Conservation (phyloP, 1,140 invertebrate species). For the Anastrepha obliqua region DNA sequence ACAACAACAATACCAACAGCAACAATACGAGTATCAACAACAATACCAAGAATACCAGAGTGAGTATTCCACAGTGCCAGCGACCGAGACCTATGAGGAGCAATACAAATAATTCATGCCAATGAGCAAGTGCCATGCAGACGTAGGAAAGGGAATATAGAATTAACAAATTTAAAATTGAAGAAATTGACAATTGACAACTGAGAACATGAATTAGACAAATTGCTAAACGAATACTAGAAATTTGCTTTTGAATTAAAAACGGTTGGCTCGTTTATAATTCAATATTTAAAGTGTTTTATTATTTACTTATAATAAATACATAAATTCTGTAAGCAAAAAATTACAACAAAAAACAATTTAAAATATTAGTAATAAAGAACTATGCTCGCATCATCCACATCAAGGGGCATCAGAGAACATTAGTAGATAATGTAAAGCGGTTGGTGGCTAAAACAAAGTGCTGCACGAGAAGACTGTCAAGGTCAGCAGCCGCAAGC, state of each 20-base stretch:
- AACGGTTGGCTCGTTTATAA: conserved; percentile 28
- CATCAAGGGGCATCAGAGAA: neutral
- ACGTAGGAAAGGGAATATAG: neutral
- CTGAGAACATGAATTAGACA: neutral
- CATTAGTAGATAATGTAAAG: neutral
- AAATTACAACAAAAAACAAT: neutral
- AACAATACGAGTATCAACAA: conserved; percentile 22
- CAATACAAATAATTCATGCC: neutral
- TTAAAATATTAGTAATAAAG: conserved; percentile 5
- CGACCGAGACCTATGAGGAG: neutral
- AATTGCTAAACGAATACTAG: neutral
- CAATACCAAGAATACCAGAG: conserved; percentile 21
- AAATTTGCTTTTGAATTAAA: neutral
- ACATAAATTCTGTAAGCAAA: neutral
- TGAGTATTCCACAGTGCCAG: neutral
- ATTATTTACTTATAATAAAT: conserved; percentile 15
- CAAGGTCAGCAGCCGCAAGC: neutral
- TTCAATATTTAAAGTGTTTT: neutral
- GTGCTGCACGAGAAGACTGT: neutral
- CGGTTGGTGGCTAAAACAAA: neutral
- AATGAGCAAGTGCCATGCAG: neutral
- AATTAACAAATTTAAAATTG: conserved; percentile 26
- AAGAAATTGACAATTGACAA: neutral
- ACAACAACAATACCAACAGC: neutral
- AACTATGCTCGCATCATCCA: conserved; percentile 3